Evolutionary conservation across 2,113 vertebrate species (phyloP).

Genomic region (Phalacrocorax aristotelis): DNA sequence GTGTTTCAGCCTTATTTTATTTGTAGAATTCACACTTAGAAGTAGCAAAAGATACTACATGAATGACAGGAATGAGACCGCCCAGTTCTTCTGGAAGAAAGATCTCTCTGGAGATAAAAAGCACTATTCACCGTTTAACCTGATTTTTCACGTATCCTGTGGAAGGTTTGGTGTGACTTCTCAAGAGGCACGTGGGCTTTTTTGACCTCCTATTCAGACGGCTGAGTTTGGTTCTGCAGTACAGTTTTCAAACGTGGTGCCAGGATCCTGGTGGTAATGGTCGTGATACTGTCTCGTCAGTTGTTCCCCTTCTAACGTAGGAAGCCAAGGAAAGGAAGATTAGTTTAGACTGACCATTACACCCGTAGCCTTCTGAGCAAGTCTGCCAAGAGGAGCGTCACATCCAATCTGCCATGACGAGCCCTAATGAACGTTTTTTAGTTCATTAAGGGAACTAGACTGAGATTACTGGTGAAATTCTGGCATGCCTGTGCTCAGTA

Average conservation of each 20-base stretch:
- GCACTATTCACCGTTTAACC: neutral
- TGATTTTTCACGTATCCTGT: neutral
- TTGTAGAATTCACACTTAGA: neutral
- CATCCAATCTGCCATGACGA: neutral
- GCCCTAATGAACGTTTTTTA: neutral
- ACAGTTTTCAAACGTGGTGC: neutral
- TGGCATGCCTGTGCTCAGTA: neutral
- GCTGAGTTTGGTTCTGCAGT: neutral
- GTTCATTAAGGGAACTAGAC: neutral
- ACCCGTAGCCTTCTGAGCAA: neutral
- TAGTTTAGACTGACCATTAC: neutral
- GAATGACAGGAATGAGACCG: neutral
- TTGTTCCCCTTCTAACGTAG: neutral
- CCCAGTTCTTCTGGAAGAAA: neutral
- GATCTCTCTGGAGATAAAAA: neutral
- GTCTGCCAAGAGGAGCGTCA: neutral
- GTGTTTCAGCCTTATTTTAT: neutral
- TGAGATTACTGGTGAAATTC: neutral
- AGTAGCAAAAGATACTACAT: neutral
- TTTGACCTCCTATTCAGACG: neutral
- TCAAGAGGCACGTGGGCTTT: fast-evolving
- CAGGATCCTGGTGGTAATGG: neutral
- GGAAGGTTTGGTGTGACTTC: neutral
- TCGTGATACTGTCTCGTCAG: neutral
- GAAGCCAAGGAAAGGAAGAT: neutral